Base-by-base conservation (phyloP, 2,888 invertebrate species). In the Drosophila neotestacea region DNA sequence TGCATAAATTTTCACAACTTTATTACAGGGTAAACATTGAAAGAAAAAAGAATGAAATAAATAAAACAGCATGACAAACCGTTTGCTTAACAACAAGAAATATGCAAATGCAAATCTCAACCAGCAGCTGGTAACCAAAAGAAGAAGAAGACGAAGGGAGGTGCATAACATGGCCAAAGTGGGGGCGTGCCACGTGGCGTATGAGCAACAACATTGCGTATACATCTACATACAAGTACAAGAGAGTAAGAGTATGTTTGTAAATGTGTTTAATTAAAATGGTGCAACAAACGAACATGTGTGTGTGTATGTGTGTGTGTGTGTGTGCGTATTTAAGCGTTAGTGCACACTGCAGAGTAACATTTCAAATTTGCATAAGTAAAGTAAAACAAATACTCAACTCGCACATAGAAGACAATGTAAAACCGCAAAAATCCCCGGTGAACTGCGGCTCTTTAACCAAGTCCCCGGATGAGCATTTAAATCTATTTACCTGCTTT, bases 181-280 rank as follows among this genome's bases (percentile, higher is more conserved):
- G 63, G 39, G 46, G 61, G 60, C 63, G 67, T 61, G 63, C 51
- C 60, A 77, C 62, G 64, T 64, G 80, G 67, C 77, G 77, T 80
- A 80, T 80, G 79, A 79, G 79, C 74, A 80, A 79, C 59, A 59
- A 62, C 76, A 78, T 74, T 67, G 64, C 67, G 69, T 41, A 77
- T 70, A 73, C 75, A 30, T 30, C 30, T 30, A 32, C 6, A 6
- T 32, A 32, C 6, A 9, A 32, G 32, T 32, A 32, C 32, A 9
- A 32, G 32, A 6, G 32, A 61, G 68, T 66, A 69, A 50, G 64
- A 62, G 56, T 60, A 22, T 44, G 59, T 62, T 77, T 80, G 77
- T 54, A 79, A 81, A 81, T 81, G 73, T 69, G 78, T 86, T 86
- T 84, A 84, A 86, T 86, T 84, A 84, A 84, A 84, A 84, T 71